Percentiles rank a stretch among this genome's conserved stretches.
Evolutionary conservation across 2,797 vertebrate genomes (phyloP).

Genomic region (Crenichthys baileyi): DNA sequence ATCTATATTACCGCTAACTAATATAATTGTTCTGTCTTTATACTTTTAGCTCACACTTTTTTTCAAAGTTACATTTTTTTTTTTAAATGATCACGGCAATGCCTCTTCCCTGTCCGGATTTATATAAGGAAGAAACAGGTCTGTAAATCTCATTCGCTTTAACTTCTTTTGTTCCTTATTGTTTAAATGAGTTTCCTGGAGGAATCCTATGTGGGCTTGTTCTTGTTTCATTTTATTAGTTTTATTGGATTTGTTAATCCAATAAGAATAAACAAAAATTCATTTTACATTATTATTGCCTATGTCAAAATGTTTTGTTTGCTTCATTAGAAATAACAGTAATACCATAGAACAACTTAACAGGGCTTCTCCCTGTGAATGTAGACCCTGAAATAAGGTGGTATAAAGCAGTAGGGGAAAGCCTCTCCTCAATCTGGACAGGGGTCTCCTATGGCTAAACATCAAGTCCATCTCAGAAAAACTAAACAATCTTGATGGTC

Average conservation of each 20-base stretch:
- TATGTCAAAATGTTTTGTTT: background rate
- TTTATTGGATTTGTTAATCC: background rate
- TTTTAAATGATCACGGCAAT: background rate
- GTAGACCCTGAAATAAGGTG: too few relatives aligned
- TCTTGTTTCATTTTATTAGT: background rate
- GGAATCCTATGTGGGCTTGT: background rate
- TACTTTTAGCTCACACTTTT: background rate
- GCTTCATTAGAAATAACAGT: too few relatives aligned
- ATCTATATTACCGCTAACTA: too few relatives aligned
- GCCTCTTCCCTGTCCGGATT: background rate
- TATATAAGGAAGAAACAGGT: background rate
- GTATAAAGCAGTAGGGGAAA: too few relatives aligned
- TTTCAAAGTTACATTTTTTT: background rate
- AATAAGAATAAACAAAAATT: background rate
- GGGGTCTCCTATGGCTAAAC: too few relatives aligned
- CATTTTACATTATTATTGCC: background rate
- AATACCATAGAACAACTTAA: too few relatives aligned
- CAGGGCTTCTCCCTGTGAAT: too few relatives aligned
- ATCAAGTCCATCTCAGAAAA: too few relatives aligned
- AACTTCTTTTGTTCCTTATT: background rate
- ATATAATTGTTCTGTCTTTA: background rate
- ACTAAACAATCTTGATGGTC: too few relatives aligned
- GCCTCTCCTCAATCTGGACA: too few relatives aligned
- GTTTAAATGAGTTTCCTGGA: background rate
- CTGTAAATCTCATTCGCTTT: background rate